Percentiles rank a stretch among this genome's conserved stretches.
Evolutionary conservation across 2,113 vertebrate genomes (phyloP).

Genomic region (Excalfactoria chinensis): DNA sequence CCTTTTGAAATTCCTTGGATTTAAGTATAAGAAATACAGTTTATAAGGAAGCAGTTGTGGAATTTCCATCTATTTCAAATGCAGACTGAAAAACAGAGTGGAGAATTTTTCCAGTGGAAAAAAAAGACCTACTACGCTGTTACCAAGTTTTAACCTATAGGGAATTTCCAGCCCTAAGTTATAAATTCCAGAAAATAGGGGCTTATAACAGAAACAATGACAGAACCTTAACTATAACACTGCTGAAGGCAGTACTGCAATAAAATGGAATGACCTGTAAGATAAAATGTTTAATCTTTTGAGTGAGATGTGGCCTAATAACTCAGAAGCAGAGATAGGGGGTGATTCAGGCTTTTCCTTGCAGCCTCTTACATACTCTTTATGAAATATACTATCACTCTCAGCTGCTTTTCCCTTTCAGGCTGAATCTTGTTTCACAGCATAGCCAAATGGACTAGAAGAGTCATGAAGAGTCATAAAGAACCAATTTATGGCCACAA

Average conservation of each 20-base stretch:
- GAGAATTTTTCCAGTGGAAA: not conserved
- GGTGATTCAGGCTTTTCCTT: constrained; percentile 41
- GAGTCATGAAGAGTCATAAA: constrained; percentile 38
- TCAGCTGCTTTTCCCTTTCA: constrained; percentile 53
- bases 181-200: constrained; percentile 75
- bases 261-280: constrained; percentile 64
- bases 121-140: constrained; percentile 46
- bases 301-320: constrained; percentile 71
- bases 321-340: constrained; percentile 32
- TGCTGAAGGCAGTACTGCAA: constrained; percentile 55
- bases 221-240: constrained; percentile 63
- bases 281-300: constrained; percentile 75
- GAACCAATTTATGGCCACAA: constrained; percentile 34
- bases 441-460: constrained; percentile 47
- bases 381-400: constrained; percentile 60
- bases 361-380: constrained; percentile 3
- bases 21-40: constrained; percentile 27
- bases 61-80: not conserved
- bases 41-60: not conserved
- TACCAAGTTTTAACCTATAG: constrained; percentile 62
- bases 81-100: not conserved
- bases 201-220: constrained; percentile 70
- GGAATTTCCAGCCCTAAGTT: constrained; percentile 68
- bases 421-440: constrained; percentile 47
- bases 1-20: not conserved